Evolutionary conservation across 2,797 vertebrate genomes (phyloP), one percentile per base, ranked within the genome.

Genomic region (Manis pentadactyla): DNA sequence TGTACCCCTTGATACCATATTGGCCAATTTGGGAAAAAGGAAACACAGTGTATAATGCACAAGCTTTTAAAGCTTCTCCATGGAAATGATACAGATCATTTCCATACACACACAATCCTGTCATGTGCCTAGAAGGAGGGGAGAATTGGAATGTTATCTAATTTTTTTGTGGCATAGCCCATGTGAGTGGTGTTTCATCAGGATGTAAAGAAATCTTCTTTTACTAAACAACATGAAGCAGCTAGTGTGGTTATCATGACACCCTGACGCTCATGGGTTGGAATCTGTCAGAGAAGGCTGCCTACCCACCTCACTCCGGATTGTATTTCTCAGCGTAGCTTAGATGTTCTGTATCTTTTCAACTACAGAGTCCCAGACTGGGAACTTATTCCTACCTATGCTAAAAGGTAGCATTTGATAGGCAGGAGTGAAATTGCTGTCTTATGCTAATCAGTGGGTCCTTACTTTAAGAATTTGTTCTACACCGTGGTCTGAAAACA

Each of bases 391-490:
- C 25, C 37, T 46, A 71, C 9, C 5, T 15, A 90, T 84, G 23
- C 57, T 82, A 74, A 81, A 96, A 87, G 85, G 64, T 84, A 82
- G 75, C 74, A 37, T 69, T 88, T 86, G 93, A 84, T 0, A 83
- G 73, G 73, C 27, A 81, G 84, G 73, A 18, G 15, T 78, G 93
- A 94, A 73, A 55, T 51, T 84, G 19, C 66, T 88, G 74, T 29
- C 59, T 94, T 19, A 1, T 27, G 9, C 4, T 4, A 11, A 64
- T 21, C 61, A 64, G 3, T 0, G 4, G 93, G 64, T 29, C 15
- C 31, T 94, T 69, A 39, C 21, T 68, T 90, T 37, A 68, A 93
- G 89, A 39, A 7, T 8, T 53, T 75, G 29, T 0, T 92, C 73
- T 55, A 74, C 1, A 7, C 39, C 17, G 2, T 27, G 71, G n/a